Evolutionary conservation across 2,888 invertebrate genomes (phyloP).

Genomic region (Synanthedon tipuliformis): DNA sequence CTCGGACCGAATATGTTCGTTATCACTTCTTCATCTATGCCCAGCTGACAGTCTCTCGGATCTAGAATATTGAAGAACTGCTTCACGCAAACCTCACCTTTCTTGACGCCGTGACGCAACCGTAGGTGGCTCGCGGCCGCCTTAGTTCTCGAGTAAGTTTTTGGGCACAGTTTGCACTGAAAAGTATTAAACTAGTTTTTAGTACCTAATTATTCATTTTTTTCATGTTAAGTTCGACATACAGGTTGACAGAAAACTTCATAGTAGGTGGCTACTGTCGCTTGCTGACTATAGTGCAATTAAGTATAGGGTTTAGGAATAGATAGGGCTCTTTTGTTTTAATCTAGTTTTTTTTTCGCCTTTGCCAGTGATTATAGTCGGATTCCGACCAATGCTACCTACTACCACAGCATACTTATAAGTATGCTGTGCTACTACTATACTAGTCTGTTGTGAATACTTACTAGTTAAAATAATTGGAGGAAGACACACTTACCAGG

Average conservation of each 20-base stretch:
- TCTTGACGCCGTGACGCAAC: constrained; percentile 45
- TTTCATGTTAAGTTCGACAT: too few relatives aligned
- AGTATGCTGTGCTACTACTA: too few relatives aligned
- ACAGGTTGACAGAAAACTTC: too few relatives aligned
- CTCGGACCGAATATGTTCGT: constrained; percentile 48
- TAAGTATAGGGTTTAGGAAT: too few relatives aligned
- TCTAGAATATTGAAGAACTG: constrained; percentile 43
- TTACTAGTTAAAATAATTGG: not conserved
- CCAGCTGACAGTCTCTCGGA: constrained; percentile 48
- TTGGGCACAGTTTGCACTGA: constrained; percentile 64
- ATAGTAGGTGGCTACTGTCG: too few relatives aligned
- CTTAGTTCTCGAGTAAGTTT: constrained; percentile 54
- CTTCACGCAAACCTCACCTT: constrained; percentile 25
- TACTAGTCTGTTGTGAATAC: not conserved
- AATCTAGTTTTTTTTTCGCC: too few relatives aligned
- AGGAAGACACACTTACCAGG: constrained; percentile 33
- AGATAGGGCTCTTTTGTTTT: too few relatives aligned
- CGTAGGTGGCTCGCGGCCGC: constrained; percentile 59
- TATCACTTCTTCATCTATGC: constrained; percentile 45
- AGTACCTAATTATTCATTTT: too few relatives aligned
- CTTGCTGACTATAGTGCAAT: too few relatives aligned
- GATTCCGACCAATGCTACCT: too few relatives aligned
- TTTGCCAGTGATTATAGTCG: too few relatives aligned
- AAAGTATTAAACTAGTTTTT: not conserved
- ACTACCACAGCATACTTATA: too few relatives aligned